Base-by-base conservation (phyloP, 1,140 invertebrate species). In the Anastrepha obliqua region DNA sequence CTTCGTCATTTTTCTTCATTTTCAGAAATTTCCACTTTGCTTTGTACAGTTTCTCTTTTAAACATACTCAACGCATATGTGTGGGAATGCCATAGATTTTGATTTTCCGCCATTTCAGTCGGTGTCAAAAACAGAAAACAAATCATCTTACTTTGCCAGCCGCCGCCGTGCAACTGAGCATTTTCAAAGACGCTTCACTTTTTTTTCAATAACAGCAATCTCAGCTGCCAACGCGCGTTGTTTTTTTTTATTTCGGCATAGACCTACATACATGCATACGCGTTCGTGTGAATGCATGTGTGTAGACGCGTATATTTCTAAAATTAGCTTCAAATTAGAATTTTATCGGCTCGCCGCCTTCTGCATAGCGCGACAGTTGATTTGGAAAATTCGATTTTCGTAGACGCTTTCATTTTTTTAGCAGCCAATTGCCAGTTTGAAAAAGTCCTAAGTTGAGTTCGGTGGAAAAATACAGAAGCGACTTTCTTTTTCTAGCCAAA, bases 121-220 rank as follows among this genome's bases (percentile, higher is more conserved):
- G 60, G 67, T 74, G 64, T 67, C 64, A 67, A 74, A 20, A 58
- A 55, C 74, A 81, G 51, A 55, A 42, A 81, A 55, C 74, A 81
- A 81, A 81, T 81, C 74, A 81, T 81, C 74, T 81, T 13, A 55
- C 47, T 81, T 81, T n/a, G 74, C 6, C 44, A 55, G 44, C 13
- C 9, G 44, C 74, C 15, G 67, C 47, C n/a, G n/a, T n/a, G 11
- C 17, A 2, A 81, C 47, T 81, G 74, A 20, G 74, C 20, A 8
- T 81, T 55, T 81, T 81, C 47, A 17, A 20, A 55, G 8, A 7
- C 74, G 44, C 9, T 20, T 58, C 47, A 81, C n/a, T 81, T n/a
- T n/a, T 74, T 8, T 29, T 81, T 81, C 44, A 55, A 81, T 44
- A 51, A 47, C 74, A 81, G 47, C 8, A 51, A 6, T 9, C 44